Conservation (phyloP, 2,888 invertebrate species). For the Zootermopsis nevadensis region DNA sequence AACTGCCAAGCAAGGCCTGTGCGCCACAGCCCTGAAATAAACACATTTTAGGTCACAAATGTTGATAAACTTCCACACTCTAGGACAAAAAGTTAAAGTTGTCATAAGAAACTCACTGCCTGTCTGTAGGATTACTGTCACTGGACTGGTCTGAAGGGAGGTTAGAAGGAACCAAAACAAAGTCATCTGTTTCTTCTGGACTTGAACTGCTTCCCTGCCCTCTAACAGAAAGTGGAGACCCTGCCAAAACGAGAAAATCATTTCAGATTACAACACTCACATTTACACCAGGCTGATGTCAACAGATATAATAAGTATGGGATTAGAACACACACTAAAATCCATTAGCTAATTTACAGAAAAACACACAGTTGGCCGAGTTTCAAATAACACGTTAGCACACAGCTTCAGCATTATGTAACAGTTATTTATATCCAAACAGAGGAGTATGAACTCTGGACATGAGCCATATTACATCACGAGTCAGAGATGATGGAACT, state of each 20-base stretch:
- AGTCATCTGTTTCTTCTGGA: conserved; percentile 80
- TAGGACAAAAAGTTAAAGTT: background rate
- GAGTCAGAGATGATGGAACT: too few relatives aligned
- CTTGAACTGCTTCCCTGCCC: conserved; percentile 65
- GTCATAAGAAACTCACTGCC: conserved; percentile 59
- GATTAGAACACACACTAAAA: conserved; percentile 5
- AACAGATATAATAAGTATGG: background rate
- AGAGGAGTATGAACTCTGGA: background rate
- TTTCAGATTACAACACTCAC: background rate
- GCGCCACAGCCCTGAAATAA: conserved; percentile 19
- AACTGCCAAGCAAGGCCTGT: conserved; percentile 55
- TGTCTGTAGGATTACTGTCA: conserved; percentile 61
- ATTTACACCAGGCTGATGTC: background rate
- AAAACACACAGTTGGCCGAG: background rate
- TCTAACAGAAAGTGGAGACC: conserved; percentile 55
- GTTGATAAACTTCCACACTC: conserved; percentile 53
- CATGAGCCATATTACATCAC: too few relatives aligned
- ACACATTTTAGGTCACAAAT: conserved; percentile 56
- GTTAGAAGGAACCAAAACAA: conserved; percentile 82
- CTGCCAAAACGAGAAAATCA: conserved; percentile 47
- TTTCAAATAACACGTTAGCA: background rate
- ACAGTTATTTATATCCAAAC: background rate
- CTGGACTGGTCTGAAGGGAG: conserved; percentile 68
- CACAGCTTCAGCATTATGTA: background rate
- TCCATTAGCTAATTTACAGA: background rate